These are phyloP conservation scores for Drosophila kurseongensis DNA, from an alignment of 1,140 invertebrate genomes.

Conservation along the genomic window DNA sequence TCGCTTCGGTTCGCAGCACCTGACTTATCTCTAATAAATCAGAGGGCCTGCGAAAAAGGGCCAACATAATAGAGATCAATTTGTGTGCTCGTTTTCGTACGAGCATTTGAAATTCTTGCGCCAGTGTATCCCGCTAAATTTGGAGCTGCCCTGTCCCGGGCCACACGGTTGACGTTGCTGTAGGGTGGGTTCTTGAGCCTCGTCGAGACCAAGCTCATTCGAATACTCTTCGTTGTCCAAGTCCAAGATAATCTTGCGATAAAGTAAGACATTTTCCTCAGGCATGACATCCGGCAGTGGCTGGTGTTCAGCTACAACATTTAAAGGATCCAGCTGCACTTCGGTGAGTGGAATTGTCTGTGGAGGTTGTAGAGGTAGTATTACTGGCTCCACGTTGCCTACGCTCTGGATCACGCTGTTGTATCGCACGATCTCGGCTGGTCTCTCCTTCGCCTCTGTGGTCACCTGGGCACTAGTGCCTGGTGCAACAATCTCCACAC, in stretches of 20 bases:
- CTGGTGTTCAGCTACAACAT: conserved; percentile 1
- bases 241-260: conserved; percentile 76
- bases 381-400: conserved; percentile 73
- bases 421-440: conserved; percentile 28
- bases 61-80: conserved; percentile 29
- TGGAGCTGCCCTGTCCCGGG: conserved; percentile 37
- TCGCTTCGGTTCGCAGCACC: conserved; percentile 40
- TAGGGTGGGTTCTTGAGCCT: conserved; percentile 3
- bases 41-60: conserved; percentile 14
- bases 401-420: conserved; percentile 76
- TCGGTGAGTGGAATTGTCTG: neutral
- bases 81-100: conserved; percentile 65
- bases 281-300: conserved; percentile 45
- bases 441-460: neutral
- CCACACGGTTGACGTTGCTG: conserved; percentile 22
- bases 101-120: conserved; percentile 67
- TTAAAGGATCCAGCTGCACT: conserved; percentile 1
- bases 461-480: neutral
- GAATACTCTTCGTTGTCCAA: conserved; percentile 73
- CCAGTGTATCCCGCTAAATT: conserved; percentile 73
- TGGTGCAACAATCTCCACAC: conserved; percentile 38
- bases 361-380: conserved; percentile 12
- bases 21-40: conserved; percentile 49
- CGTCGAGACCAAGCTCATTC: conserved; percentile 54
- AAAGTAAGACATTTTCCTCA: conserved; percentile 68